phyloP scores from a whole-genome alignment of 1,140 invertebrate genomes.

The Dufourea novaeangliae region DNA sequence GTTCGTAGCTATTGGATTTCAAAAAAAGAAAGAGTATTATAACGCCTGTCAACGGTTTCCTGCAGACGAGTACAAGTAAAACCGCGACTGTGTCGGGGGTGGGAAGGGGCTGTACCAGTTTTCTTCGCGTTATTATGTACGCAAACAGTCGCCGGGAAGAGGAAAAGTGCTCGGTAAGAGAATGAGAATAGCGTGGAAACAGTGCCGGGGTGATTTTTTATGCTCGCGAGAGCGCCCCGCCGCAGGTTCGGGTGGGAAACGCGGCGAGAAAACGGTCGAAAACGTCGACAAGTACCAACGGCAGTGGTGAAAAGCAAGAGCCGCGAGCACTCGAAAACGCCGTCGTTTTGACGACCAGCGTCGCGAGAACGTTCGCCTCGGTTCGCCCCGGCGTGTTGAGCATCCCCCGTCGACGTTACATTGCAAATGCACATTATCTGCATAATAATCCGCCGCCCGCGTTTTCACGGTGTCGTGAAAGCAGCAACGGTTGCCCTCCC shows the following conservation, averaged over 20 bases:
- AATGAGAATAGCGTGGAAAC: neutral
- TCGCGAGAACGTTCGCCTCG: slow-evolving; percentile 30
- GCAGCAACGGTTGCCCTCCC: slow-evolving; percentile 38
- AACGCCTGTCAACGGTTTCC: neutral
- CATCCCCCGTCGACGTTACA: slow-evolving; percentile 26
- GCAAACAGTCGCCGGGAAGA: neutral
- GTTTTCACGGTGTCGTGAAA: slow-evolving; percentile 48
- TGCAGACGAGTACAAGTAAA: too few relatives aligned
- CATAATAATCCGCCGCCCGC: slow-evolving; percentile 60
- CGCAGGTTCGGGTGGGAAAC: neutral
- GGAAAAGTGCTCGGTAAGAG: slow-evolving; percentile 2
- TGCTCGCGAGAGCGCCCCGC: neutral
- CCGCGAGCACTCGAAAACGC: neutral
- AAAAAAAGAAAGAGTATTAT: neutral
- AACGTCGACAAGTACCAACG: slow-evolving; percentile 17
- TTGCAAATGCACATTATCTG: slow-evolving; percentile 57
- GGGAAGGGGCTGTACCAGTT: neutral
- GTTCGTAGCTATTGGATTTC: neutral
- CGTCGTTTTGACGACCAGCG: slow-evolving; percentile 34
- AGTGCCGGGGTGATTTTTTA: slow-evolving; percentile 7
- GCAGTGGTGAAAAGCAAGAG: slow-evolving; percentile 28
- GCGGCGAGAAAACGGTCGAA: slow-evolving; percentile 1
- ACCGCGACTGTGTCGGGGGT: too few relatives aligned
- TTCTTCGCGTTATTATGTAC: slow-evolving; percentile 9
- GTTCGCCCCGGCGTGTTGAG: slow-evolving; percentile 34